Percentiles rank a stretch among this genome's conserved stretches.
Evolutionary conservation across 2,797 vertebrate genomes (phyloP).

Genomic region (Ctenopoma multispine): DNA sequence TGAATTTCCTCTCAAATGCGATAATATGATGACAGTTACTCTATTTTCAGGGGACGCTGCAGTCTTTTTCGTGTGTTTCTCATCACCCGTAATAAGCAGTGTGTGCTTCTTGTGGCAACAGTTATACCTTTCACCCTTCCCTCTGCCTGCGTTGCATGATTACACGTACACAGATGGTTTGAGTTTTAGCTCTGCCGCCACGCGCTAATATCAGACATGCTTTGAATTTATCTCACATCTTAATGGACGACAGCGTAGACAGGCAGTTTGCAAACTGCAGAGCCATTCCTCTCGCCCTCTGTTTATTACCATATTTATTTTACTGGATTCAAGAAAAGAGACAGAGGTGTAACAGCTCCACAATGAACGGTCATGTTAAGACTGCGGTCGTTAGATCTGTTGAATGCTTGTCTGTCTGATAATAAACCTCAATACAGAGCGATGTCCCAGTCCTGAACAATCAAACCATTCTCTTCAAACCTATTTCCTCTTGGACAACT

Average conservation of each 20-base stretch:
- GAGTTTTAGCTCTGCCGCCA: constrained; percentile 70
- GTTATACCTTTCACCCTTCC: constrained; percentile 73
- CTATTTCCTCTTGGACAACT: constrained; percentile 27
- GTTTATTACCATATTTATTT: constrained; percentile 83
- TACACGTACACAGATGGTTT: constrained; percentile 75
- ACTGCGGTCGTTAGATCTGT: constrained; percentile 66
- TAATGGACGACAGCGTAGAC: constrained; percentile 73
- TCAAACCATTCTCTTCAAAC: constrained; percentile 40
- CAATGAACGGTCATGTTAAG: constrained; percentile 56
- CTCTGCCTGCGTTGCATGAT: constrained; percentile 60
- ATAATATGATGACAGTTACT: constrained; percentile 77
- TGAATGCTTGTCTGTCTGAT: constrained; percentile 62
- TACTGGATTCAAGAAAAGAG: constrained; percentile 69
- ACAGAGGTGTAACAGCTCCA: constrained; percentile 32
- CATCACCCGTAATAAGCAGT: constrained; percentile 74
- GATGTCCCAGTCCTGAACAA: constrained; percentile 31
- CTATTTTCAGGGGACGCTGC: constrained; percentile 62
- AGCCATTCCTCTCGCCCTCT: constrained; percentile 56
- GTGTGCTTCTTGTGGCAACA: constrained; percentile 47
- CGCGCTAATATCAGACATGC: constrained; percentile 80
- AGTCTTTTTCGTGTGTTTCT: constrained; percentile 64
- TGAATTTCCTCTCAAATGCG: constrained; percentile 69
- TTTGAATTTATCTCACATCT: constrained; percentile 82
- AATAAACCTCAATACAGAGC: constrained; percentile 62
- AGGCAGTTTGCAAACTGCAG: constrained; percentile 58